Base-by-base conservation (phyloP, 2,113 vertebrate genomes). In the Serinus canaria region DNA sequence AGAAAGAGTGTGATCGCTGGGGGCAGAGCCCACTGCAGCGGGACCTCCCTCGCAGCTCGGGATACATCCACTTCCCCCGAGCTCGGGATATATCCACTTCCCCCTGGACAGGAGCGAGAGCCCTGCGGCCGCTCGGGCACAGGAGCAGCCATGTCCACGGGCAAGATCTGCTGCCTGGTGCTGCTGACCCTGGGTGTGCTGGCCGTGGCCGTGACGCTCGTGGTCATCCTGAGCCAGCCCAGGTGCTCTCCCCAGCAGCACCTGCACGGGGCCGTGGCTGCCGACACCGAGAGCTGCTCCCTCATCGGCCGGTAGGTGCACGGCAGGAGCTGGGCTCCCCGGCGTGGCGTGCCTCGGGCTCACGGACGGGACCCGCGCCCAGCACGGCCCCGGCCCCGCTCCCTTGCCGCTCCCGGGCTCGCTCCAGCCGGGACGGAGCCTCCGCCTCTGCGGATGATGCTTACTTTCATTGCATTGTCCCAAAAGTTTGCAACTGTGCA, bases 201-300 rank as follows among this genome's bases (percentile, higher is more conserved):
- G 87, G 90, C 41, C 0, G 33, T n/a, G 44, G 69, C 81, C 0
- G 70, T 96, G 22, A 72, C 33, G 0, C 82, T 97, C 0, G 67
- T 85, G 74, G 43, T 94, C 10, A 14, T 91, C 47, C 83, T 96
- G 60, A 41, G 15, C 3, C 70, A 37, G 13, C 68, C 92, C 74
- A 30, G 15, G n/a, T 95, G 95, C 4, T 75, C 28, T 43, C 10
- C 81, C 11, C 76, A 60, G 79, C 84, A 7, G 9, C 98, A 97
- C 90, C 72, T 88, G 23, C 96, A 78, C 3, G 98, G 96, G 3
- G 98, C 98, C 1, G 98, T 99, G 83, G 98, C 98, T 18, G 98
- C 98, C 9, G 98, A 99, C 96, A 98, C 97, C 3, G 90, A 77
- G 80, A 97, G n/a, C 31, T 99, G 98, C 92, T 99, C 98, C 9